A percentile compares a stretch with the other conserved stretches of the same genome.
phyloP scores from a whole-genome alignment of 2,113 vertebrate species.

The Aviceda subcristata region DNA sequence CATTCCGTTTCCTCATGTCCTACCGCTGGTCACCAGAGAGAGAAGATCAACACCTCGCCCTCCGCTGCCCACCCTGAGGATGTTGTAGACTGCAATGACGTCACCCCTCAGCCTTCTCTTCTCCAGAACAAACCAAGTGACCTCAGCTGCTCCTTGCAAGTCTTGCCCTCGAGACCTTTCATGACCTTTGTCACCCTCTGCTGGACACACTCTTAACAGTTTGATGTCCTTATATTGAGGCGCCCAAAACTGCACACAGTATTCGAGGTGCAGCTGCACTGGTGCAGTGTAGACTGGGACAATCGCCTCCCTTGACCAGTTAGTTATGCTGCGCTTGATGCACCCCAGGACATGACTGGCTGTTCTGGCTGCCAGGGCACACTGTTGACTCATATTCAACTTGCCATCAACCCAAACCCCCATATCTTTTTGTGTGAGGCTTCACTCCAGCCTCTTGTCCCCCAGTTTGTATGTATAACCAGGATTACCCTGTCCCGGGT shows the following conservation, averaged over 20 bases:
- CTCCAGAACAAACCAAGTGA: background rate
- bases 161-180: background rate
- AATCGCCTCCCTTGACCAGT: accelerated
- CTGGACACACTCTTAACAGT: background rate
- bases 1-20: background rate
- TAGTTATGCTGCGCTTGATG: background rate
- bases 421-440: background rate
- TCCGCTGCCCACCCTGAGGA: background rate
- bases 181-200: background rate
- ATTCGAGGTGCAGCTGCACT: accelerated
- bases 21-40: background rate
- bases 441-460: background rate
- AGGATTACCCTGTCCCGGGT: background rate
- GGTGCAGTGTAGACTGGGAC: too few relatives aligned
- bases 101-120: background rate
- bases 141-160: background rate
- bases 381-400: background rate
- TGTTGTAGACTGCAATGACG: background rate
- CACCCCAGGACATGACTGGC: background rate
- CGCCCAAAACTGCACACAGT: background rate
- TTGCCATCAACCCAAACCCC: background rate
- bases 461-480: background rate
- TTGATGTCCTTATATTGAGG: background rate
- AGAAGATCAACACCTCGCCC: background rate
- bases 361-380: background rate